Conservation (phyloP, 1,140 invertebrate species). For the Oedothorax gibbosus region DNA sequence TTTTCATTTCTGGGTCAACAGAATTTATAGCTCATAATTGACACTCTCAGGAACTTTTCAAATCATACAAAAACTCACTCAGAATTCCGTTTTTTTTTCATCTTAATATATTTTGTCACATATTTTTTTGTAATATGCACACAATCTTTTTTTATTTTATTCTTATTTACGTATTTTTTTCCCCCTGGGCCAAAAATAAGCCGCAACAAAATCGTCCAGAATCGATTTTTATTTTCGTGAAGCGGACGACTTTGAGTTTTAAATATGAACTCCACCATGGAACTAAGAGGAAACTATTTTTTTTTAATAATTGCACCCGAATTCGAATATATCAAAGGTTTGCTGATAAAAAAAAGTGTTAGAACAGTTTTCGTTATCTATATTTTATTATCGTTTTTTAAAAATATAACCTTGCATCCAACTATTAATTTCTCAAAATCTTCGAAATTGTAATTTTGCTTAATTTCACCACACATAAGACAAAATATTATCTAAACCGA, state of each 20-base stretch:
- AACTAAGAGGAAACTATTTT: no score
- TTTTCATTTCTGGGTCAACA: conserved; percentile 15
- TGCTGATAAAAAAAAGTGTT: no score
- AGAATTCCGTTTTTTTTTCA: conserved; percentile 10
- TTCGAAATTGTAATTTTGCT: no score
- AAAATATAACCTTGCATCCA: no score
- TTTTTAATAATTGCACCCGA: no score
- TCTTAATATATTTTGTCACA: conserved; percentile 1
- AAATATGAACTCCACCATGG: no score
- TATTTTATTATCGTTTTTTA: no score
- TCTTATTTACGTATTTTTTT: conserved; percentile 24
- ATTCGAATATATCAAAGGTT: no score
- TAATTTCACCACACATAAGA: no score
- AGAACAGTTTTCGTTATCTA: no score
- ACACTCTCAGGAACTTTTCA: conserved; percentile 36
- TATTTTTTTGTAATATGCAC: neutral
- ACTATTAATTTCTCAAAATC: no score
- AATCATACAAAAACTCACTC: neutral
- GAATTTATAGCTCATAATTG: conserved; percentile 36
- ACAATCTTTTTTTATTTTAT: neutral
- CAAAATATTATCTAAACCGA: no score
- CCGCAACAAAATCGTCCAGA: conserved; percentile 40
- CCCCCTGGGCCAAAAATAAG: conserved; percentile 27
- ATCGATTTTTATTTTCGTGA: conserved; percentile 53
- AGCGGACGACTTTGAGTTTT: conserved; percentile 36